Percentiles rank a stretch among this genome's conserved stretches.
These are phyloP conservation scores for Plodia interpunctella DNA, from an alignment of 1,140 invertebrate species.

Conservation along the genomic window DNA sequence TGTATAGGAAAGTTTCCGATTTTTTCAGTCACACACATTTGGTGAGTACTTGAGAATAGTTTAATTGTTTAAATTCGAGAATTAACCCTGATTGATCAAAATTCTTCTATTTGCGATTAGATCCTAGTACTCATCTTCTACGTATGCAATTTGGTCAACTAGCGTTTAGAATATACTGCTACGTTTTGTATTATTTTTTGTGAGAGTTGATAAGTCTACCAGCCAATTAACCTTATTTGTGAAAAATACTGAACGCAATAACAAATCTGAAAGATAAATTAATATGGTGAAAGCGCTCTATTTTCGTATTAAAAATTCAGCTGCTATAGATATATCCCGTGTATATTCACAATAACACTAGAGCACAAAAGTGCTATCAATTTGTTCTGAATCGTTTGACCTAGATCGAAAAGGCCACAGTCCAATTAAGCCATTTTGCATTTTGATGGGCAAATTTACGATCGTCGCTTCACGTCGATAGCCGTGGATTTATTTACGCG, in stretches of 20 bases:
- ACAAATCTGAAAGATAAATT: no score
- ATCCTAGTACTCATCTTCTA: no score
- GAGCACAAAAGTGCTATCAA: conserved; percentile 60
- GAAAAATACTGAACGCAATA: not conserved
- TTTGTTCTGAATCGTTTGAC: conserved; percentile 71
- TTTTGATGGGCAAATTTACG: conserved; percentile 73
- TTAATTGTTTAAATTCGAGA: no score
- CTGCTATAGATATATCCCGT: conserved; percentile 10
- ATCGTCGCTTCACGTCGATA: conserved; percentile 54
- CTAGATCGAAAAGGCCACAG: conserved; percentile 66
- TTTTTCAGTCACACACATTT: no score
- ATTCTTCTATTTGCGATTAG: no score
- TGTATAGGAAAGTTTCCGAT: not conserved
- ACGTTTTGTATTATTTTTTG: no score
- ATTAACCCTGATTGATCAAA: no score
- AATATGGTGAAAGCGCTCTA: not conserved
- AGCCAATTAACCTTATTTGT: not conserved
- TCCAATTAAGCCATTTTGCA: conserved; percentile 75
- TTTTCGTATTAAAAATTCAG: not conserved
- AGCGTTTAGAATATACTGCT: no score
- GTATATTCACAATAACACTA: conserved; percentile 38
- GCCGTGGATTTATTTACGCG: conserved; percentile 41
- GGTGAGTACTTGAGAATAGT: conserved; percentile 13
- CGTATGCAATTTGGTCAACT: no score
- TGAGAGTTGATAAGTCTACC: no score